Percentiles rank a stretch among this genome's conserved stretches.
These are phyloP conservation scores for Terrapene triunguis DNA, from an alignment of 2,113 vertebrate species.

Conservation along the genomic window DNA sequence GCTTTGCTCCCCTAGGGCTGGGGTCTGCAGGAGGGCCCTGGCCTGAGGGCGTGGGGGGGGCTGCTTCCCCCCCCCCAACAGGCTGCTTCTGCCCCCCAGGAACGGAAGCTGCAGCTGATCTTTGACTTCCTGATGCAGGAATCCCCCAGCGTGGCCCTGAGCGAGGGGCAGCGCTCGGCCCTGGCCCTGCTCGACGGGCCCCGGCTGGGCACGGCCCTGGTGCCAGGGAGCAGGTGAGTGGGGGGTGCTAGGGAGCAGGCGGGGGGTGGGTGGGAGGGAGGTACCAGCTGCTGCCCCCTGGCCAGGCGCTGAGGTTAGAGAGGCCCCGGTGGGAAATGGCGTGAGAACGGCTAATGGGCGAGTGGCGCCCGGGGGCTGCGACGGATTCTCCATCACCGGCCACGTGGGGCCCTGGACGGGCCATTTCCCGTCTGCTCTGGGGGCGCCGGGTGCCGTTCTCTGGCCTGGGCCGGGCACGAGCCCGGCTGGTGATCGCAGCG, in stretches of 20 bases:
- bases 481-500: too few species aligned
- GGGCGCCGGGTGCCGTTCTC: too few species aligned
- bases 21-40: accelerated
- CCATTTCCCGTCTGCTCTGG: too few species aligned
- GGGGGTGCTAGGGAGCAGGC: background rate
- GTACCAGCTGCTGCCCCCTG: too few species aligned
- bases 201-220: background rate
- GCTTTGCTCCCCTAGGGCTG: background rate
- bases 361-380: too few species aligned
- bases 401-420: too few species aligned
- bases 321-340: too few species aligned
- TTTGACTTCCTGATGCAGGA: constrained; percentile 83
- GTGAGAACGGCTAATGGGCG: too few species aligned
- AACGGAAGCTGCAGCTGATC: constrained; percentile 87
- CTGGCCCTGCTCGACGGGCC: constrained; percentile 77
- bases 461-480: too few species aligned
- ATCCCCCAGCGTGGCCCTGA: constrained; percentile 74
- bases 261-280: too few species aligned
- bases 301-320: too few species aligned
- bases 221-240: background rate
- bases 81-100: constrained; percentile 44
- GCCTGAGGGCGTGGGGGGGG: background rate
- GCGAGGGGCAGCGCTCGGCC: constrained; percentile 72
- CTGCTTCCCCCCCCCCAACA: accelerated
- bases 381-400: too few species aligned